Evolutionary conservation across 2,797 vertebrate species (phyloP), one percentile per base, ranked within the genome.

Genomic region (Silurus lanzhouensis): DNA sequence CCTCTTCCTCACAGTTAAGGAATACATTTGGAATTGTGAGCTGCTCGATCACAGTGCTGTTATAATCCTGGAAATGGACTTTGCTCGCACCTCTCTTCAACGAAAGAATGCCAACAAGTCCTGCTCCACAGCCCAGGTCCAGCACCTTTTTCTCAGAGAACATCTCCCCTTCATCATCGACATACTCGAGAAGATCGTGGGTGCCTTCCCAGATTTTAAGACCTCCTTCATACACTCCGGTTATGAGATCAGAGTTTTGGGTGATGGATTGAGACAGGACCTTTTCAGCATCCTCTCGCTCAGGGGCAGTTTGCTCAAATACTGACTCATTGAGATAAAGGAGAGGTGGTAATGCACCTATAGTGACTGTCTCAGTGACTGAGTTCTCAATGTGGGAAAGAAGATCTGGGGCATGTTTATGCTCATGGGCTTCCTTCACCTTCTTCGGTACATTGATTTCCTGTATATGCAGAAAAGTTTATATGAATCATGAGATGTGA

Each of bases 151-250:
- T 97, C 22, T 94, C 93, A 63, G 91, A 70, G 86, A 99, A 97
- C 0, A 91, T 92, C 88, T 95, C 92, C 19, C 92, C 91, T 12
- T 95, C 91, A 84, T 93, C 93, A 0, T 94, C 94, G 55, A 98
- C 87, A 90, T 96, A 96, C 84, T 94, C 92, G 25, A 99, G 85
- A 14, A 99, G 95, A 90, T 99, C 98, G 60, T 97, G 97, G 0
- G 98, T 99, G 92, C 98, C 98, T 91, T 99, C 97, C 98, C 98
- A 99, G 90, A 99, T 96, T 93, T 97, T 98, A 90, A 99, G 93
- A n/a, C 98, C 98, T 76, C 98, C 98, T 92, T 99, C 98, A 0
- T 99, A 99, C 82, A 98, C 91, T 25, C 98, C 98, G 0, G 97
- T 92, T 91, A 99, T 98, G 83, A 99, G 96, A 90, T 99, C 98